Percentiles rank a stretch among this genome's conserved stretches.
Conservation (phyloP, 2,888 invertebrate species). For the Tigriopus californicus region DNA sequence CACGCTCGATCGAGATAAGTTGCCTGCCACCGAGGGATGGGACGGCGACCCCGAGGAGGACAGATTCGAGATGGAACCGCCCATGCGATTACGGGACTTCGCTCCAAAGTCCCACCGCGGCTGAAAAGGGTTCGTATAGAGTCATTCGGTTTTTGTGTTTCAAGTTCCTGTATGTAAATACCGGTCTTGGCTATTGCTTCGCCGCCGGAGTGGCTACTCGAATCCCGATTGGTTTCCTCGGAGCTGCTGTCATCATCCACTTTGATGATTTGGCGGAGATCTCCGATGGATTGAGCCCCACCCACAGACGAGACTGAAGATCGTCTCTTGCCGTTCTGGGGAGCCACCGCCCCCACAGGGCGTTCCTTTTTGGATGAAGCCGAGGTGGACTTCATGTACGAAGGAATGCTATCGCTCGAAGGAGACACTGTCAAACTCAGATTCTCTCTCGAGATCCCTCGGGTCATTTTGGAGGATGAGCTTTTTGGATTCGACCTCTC, state of each 20-base stretch:
- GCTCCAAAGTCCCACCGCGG: too few relatives aligned
- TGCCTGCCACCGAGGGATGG: neutral
- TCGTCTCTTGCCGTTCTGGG: neutral
- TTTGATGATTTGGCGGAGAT: slow-evolving; percentile 38
- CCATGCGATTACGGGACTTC: too few relatives aligned
- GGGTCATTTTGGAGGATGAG: neutral
- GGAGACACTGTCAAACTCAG: neutral
- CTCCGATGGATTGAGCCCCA: slow-evolving; percentile 33
- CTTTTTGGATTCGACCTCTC: neutral
- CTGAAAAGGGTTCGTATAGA: too few relatives aligned
- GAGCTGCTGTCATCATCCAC: slow-evolving; percentile 57
- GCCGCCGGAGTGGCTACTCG: slow-evolving; percentile 43
- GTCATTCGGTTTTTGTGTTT: too few relatives aligned
- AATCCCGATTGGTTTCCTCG: slow-evolving; percentile 41
- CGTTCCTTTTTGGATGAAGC: slow-evolving; percentile 11
- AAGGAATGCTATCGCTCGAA: neutral
- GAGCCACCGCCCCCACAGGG: neutral
- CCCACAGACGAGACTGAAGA: slow-evolving; percentile 4
- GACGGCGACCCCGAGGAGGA: too few relatives aligned
- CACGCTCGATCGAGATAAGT: neutral
- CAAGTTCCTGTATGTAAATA: too few relatives aligned
- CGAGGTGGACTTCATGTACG: slow-evolving; percentile 14
- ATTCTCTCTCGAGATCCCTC: too few relatives aligned
- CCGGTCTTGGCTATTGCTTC: slow-evolving; percentile 44
- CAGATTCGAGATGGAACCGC: too few relatives aligned